phyloP scores from a whole-genome alignment of 2,113 vertebrate species.

The Theropithecus gelada region DNA sequence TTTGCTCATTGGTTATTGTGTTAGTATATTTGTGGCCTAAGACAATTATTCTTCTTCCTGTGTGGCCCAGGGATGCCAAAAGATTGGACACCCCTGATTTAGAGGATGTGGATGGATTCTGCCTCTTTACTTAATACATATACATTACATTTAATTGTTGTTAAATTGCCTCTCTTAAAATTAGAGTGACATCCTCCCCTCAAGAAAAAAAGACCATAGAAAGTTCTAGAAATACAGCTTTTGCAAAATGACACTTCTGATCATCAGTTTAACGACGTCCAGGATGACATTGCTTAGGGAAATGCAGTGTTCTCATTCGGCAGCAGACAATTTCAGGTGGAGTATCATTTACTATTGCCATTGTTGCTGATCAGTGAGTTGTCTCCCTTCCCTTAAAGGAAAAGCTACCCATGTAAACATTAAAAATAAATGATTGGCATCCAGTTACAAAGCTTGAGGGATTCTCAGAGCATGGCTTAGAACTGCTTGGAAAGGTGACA shows the following conservation, averaged over 20 bases:
- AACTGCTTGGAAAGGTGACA: background rate
- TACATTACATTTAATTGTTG: background rate
- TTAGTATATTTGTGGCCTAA: too few relatives aligned
- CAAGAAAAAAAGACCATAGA: background rate
- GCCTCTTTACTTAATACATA: background rate
- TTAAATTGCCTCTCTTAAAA: background rate
- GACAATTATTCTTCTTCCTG: too few relatives aligned
- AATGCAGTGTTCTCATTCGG: background rate
- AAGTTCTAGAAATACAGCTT: background rate
- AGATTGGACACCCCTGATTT: too few relatives aligned
- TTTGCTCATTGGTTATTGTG: too few relatives aligned
- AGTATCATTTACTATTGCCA: background rate
- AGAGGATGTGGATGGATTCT: background rate
- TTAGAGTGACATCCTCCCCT: background rate
- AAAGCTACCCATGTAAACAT: background rate
- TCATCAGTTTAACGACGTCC: background rate
- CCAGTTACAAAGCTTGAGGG: background rate
- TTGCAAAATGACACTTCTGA: slow-evolving; percentile 19
- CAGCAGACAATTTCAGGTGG: background rate
- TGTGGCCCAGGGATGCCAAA: too few relatives aligned
- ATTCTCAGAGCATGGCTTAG: background rate
- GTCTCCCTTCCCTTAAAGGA: background rate
- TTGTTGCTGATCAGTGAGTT: background rate
- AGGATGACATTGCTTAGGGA: background rate
- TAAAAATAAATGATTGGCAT: background rate